Evolutionary conservation across 2,797 vertebrate species (phyloP).

Genomic region (Phalloptychus januarius): DNA sequence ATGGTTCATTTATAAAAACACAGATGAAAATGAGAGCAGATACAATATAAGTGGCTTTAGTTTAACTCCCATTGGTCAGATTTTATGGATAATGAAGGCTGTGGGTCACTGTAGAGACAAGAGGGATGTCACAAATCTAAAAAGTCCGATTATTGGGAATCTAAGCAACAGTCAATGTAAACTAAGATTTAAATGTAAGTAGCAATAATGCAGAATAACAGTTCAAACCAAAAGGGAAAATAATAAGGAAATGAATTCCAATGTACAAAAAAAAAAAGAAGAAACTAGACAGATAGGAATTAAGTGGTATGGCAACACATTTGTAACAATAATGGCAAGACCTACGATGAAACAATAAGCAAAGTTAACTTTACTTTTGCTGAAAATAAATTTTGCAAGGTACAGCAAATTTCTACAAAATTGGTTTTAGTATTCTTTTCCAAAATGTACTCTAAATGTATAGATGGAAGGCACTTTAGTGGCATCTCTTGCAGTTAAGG

Average conservation of each 20-base stretch:
- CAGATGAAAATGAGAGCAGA: slow-evolving; percentile 22
- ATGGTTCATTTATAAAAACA: slow-evolving; percentile 34
- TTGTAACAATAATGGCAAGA: too few relatives aligned
- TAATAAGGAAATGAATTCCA: too few relatives aligned
- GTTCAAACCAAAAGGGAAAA: too few relatives aligned
- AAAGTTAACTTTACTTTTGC: not conserved
- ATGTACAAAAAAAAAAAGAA: too few relatives aligned
- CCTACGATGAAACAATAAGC: too few relatives aligned
- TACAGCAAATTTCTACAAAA: not conserved
- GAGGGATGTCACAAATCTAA: not conserved
- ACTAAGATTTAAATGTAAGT: too few relatives aligned
- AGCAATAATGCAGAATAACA: too few relatives aligned
- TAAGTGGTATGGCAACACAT: too few relatives aligned
- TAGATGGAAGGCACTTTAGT: not conserved
- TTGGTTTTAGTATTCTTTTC: not conserved
- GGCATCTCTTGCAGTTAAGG: not conserved
- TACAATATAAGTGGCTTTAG: slow-evolving; percentile 27
- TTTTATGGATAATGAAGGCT: slow-evolving; percentile 12
- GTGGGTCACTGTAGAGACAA: not conserved
- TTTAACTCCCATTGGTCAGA: not conserved
- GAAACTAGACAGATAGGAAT: too few relatives aligned
- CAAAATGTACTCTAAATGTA: not conserved
- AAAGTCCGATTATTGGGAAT: too few relatives aligned
- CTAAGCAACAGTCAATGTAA: too few relatives aligned
- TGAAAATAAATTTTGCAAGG: too few relatives aligned